Base-by-base conservation (phyloP, 2,888 invertebrate genomes). In the Mechanitis messenoides region DNA sequence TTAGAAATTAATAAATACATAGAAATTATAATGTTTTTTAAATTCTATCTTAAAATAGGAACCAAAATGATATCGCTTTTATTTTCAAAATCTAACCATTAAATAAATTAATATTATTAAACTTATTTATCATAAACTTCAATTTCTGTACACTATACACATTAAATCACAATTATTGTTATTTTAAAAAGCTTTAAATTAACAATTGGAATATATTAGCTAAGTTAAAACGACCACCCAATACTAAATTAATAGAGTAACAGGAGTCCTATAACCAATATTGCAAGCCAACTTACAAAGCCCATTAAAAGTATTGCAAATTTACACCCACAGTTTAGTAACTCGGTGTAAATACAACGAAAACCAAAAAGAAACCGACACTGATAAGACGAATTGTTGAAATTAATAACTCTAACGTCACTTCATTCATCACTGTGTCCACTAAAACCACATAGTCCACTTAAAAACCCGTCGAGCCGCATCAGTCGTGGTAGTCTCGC, bases 401-500 rank as follows among this genome's bases (percentile, higher is more conserved):
- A 62, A 68, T 58, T 53, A 63, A 59, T 42, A 59, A 63, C 64
- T 59, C 53, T 59, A 70, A 66, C 69, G 63, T 69, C 68, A 66
- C 75, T 72, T 72, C 79, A 68, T 75, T 74, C 72, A 42, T 7
- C 45, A 54, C 50, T 28, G 28, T 50, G 50, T 31, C 42, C 42
- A 42, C 42, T 55, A 33, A 65, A 59, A 61, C 28, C 66, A 66
- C 64, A 76, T 42, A 9, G 87, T 88, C 88, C 89, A 88, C 87
- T 85, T 78, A 74, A 72, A 79, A 85, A 80, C 85, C 87, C 74
- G 83, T 77, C 80, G 89, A 88, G 90, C 89, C 89, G 90, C 90
- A 88, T 91, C 89, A 91, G 82, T 91, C 91, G 89, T 90, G 89
- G 90, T 75, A 90, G 81, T 91, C 91, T 71, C 91, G 90, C 90